These are phyloP conservation scores for Sarotherodon lohbergeri DNA, from an alignment of 2,113 vertebrate genomes.

Conservation along the genomic window DNA sequence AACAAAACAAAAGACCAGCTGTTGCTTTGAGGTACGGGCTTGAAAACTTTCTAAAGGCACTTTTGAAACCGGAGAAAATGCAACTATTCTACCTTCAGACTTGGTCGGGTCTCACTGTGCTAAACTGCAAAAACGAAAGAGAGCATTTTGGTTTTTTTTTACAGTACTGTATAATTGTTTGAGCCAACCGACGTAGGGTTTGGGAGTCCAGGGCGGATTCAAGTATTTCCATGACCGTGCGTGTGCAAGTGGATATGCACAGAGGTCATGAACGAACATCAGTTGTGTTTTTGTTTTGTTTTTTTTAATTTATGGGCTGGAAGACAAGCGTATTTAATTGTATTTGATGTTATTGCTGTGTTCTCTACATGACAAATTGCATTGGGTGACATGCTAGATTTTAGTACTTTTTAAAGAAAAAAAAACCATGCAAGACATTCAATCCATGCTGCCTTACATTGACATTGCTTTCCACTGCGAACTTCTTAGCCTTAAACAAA, in stretches of 20 bases:
- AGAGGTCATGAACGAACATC: constrained; percentile 28
- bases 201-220: constrained; percentile 3
- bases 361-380: neutral
- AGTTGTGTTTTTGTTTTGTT: constrained; percentile 40
- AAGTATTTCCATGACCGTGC: constrained; percentile 35
- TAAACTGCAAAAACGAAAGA: constrained; percentile 57
- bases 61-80: constrained; percentile 72
- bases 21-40: neutral
- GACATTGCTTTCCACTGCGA: constrained; percentile 84
- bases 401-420: constrained; percentile 18
- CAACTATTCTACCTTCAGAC: constrained; percentile 88
- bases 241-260: constrained; percentile 29
- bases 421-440: constrained; percentile 68
- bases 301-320: constrained; percentile 50
- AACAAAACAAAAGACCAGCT: neutral
- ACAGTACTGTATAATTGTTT: constrained; percentile 18
- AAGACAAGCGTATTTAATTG: constrained; percentile 45
- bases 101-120: constrained; percentile 89
- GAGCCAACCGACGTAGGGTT: constrained; percentile 1
- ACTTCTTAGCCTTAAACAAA: constrained; percentile 89
- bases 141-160: neutral
- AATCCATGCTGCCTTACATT: constrained; percentile 91
- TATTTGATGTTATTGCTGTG: constrained; percentile 23
- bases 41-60: neutral
- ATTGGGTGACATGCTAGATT: constrained; percentile 40